These are phyloP conservation scores for Lycia hirtaria DNA, from an alignment of 2,888 invertebrate genomes.

Conservation along the genomic window DNA sequence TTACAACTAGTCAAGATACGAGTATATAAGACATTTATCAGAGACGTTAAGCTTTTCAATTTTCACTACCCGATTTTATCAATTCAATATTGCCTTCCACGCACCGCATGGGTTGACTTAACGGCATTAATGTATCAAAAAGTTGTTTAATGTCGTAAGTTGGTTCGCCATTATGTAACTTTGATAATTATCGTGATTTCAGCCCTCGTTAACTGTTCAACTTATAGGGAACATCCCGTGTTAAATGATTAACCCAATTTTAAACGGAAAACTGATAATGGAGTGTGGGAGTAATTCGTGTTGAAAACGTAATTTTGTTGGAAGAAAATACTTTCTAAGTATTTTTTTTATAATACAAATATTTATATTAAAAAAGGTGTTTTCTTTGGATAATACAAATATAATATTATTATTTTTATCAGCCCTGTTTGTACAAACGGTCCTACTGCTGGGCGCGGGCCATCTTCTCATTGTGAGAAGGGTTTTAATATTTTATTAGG, in stretches of 20 bases:
- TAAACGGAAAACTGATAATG: conserved; percentile 23
- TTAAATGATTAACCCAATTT: conserved; percentile 42
- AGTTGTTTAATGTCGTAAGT: conserved; percentile 47
- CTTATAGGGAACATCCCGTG: conserved; percentile 38
- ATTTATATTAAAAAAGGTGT: no score
- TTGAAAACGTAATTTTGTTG: not conserved
- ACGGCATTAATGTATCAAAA: conserved; percentile 50
- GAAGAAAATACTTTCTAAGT: not conserved
- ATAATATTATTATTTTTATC: no score
- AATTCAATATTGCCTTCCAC: conserved; percentile 31
- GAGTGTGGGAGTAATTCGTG: conserved; percentile 8
- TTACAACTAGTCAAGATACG: no score
- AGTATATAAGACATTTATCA: no score
- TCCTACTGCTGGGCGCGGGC: no score
- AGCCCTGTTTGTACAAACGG: no score
- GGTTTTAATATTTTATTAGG: no score
- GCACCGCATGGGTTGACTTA: conserved; percentile 34
- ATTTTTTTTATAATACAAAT: not conserved
- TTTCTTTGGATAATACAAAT: no score
- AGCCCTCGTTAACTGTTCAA: conserved; percentile 41
- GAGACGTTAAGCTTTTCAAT: conserved; percentile 27
- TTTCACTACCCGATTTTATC: conserved; percentile 30
- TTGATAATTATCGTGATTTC: conserved; percentile 44
- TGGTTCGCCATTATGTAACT: conserved; percentile 37
- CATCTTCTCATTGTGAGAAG: no score